Base-by-base conservation (phyloP, 2,888 invertebrate species). In the Harpalus rubripes region DNA sequence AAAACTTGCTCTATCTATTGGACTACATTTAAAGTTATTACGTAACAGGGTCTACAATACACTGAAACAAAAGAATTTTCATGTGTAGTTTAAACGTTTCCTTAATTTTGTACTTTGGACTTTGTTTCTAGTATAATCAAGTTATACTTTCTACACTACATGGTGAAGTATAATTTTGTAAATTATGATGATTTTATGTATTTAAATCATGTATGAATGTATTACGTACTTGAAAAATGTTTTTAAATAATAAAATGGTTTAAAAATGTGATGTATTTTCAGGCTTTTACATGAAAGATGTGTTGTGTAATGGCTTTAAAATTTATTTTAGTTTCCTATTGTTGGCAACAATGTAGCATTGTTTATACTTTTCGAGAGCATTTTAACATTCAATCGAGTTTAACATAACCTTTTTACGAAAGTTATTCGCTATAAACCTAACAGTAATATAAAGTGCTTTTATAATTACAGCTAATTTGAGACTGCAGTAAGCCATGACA, bases 291-390 rank as follows among this genome's bases (percentile, higher is more conserved):
- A 12, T 52, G 10, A 12, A 52, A 12, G 12, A 12, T 52, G 12
- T 10, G 18, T 10, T 74, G 16, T 15, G 52, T 8, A n/a, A 7
- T 44, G 39, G 15, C 18, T 7, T 8, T 4, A 22, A 78, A 78
- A 15, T 32, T 18, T n/a, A 26, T 56, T 79, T 79, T 26, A 22
- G 8, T 26, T 22, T 81, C 5, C 16, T 15, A 65, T 63, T 52
- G 63, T 78, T 84, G 84, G 84, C 84, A 78, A 84, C 84, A 84
- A 26, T 84, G 84, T 12, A 52, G 44, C 65, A 84, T 78, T 84
- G 63, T 84, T 84, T 84, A 78, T 76, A 78, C 61, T 78, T 83
- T 83, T 61, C 39, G n/a, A 41, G 16, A 56, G 80, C 61, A 63
- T 59, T 63, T 22, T 61, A 65, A 58, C 56, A 81, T 52, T 72